phyloP scores from a whole-genome alignment of 2,888 invertebrate genomes.

The Melanotus villosus region DNA sequence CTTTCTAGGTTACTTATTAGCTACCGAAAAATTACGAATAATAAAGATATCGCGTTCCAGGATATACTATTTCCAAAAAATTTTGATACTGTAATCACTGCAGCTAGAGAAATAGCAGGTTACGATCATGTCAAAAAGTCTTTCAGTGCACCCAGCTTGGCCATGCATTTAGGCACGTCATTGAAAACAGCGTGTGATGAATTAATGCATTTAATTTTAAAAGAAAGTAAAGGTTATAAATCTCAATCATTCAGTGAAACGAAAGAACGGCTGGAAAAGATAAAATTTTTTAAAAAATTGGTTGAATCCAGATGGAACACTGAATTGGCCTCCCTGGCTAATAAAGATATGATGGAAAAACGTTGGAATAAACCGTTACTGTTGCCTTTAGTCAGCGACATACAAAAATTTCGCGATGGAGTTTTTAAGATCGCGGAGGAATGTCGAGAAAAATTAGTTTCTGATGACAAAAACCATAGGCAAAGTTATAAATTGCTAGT shows the following conservation, averaged over 20 bases:
- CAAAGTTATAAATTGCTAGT: no score
- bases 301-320: not conserved
- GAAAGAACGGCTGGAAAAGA: conserved; percentile 18
- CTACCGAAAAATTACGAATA: conserved; percentile 24
- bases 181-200: conserved; percentile 37
- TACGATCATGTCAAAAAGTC: conserved; percentile 44
- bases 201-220: conserved; percentile 37
- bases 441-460: no score
- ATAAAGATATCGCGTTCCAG: not conserved
- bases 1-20: conserved; percentile 47
- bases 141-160: conserved; percentile 44
- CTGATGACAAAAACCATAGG: no score
- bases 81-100: conserved; percentile 32
- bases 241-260: conserved; percentile 25
- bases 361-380: conserved; percentile 46
- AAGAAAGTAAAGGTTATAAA: conserved; percentile 29
- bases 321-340: not conserved
- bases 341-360: conserved; percentile 45
- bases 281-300: conserved; percentile 29
- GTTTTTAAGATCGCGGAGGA: no score
- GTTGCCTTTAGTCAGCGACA: conserved; percentile 40
- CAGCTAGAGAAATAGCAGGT: conserved; percentile 38
- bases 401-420: conserved; percentile 45
- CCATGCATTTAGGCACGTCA: conserved; percentile 44
- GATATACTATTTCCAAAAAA: conserved; percentile 18